Evolutionary conservation across 92 coral and sea anemone species (phyloP).

Genomic region (Siderastrea siderea): DNA sequence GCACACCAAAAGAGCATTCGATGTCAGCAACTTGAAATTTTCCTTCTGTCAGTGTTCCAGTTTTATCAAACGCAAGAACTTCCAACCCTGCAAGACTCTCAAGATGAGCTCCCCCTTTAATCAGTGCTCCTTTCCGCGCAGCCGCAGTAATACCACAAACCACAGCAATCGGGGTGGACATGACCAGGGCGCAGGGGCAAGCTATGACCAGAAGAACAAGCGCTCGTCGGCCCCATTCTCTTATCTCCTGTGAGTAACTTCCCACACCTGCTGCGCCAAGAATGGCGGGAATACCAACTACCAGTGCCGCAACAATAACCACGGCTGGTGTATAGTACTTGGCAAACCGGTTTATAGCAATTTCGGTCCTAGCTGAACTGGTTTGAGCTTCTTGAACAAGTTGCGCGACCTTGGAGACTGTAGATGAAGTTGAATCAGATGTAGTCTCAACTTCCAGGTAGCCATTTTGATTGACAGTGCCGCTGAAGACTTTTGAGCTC

Average conservation of each 20-base stretch:
- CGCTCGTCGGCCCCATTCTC: slow-evolving; percentile 91
- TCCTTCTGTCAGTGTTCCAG: slow-evolving; percentile 98
- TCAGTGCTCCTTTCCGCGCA: slow-evolving; percentile 93
- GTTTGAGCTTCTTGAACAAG: slow-evolving; percentile 98
- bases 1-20: slow-evolving; percentile 72
- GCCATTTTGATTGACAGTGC: slow-evolving; percentile 98
- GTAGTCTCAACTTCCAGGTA: slow-evolving; percentile 96
- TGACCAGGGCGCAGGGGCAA: slow-evolving; percentile 98
- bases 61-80: slow-evolving; percentile 94
- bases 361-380: slow-evolving; percentile 86
- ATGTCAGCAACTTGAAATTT: slow-evolving; percentile 91
- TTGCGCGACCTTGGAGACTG: slow-evolving; percentile 91
- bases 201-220: slow-evolving; percentile 93
- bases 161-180: slow-evolving; percentile 99
- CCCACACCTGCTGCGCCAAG: slow-evolving; percentile 97
- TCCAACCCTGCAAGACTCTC: slow-evolving; percentile 89
- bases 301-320: slow-evolving; percentile 79
- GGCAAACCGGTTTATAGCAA: slow-evolving; percentile 93
- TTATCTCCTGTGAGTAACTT: slow-evolving; percentile 77
- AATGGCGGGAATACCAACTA: slow-evolving; percentile 89
- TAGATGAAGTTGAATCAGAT: slow-evolving; percentile 87
- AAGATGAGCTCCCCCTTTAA: slow-evolving; percentile 93
- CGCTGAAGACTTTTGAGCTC: slow-evolving; percentile 85
- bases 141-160: slow-evolving; percentile 96
- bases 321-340: slow-evolving; percentile 94